Conservation (phyloP, 2,888 invertebrate genomes). For the Cephalotes varians region DNA sequence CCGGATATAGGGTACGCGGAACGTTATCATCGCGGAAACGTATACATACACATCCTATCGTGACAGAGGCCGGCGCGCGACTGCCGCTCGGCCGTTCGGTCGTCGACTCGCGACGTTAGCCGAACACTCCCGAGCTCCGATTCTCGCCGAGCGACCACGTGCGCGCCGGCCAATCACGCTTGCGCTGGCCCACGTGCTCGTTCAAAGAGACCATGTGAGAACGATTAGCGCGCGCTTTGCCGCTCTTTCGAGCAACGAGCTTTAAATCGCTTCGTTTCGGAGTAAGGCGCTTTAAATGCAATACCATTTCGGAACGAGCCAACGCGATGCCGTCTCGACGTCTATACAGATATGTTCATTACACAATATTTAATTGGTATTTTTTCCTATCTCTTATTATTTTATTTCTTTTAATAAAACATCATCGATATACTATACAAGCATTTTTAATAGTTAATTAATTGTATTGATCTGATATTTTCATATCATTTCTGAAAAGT, state of each 20-base stretch:
- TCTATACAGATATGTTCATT: neutral
- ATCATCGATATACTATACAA: neutral
- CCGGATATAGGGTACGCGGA: slow-evolving; percentile 54
- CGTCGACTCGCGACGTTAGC: slow-evolving; percentile 69
- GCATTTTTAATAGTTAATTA: neutral
- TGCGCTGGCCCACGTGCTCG: slow-evolving; percentile 74
- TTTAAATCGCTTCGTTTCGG: neutral
- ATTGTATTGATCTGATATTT: neutral
- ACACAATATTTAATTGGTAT: neutral
- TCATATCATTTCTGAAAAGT: neutral
- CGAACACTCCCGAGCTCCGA: slow-evolving; percentile 65
- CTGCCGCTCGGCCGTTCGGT: slow-evolving; percentile 75
- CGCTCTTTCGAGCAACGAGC: neutral
- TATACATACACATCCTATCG: slow-evolving; percentile 79
- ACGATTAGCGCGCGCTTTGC: neutral
- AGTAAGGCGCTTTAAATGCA: neutral
- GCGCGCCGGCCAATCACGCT: slow-evolving; percentile 67
- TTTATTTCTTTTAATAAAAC: neutral
- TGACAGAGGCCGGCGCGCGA: slow-evolving; percentile 85
- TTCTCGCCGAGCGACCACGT: slow-evolving; percentile 72
- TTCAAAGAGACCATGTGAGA: slow-evolving; percentile 16
- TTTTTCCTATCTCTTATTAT: neutral
- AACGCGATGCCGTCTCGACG: neutral
- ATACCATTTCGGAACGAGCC: no score
- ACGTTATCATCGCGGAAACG: slow-evolving; percentile 66